phyloP scores from a whole-genome alignment of 2,888 invertebrate genomes.

The Cryptus viduatorius region DNA sequence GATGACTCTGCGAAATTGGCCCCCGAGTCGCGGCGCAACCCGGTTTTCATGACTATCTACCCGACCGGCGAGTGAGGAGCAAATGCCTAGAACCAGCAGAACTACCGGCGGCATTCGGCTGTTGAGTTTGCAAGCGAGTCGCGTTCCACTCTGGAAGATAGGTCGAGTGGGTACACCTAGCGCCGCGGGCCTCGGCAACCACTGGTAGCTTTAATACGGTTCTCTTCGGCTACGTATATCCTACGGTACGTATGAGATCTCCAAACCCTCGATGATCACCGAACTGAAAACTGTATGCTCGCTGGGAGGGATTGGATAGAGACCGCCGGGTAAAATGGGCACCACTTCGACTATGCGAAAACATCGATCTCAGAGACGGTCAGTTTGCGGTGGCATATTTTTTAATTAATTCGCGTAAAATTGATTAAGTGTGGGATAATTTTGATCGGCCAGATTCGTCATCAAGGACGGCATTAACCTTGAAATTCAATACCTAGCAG shows the following conservation, averaged over 20 bases:
- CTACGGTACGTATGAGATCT: constrained; percentile 39
- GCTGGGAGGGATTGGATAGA: constrained; percentile 28
- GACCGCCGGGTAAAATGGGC: neutral
- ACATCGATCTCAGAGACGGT: neutral
- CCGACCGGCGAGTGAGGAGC: constrained; percentile 11
- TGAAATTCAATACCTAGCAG: too few relatives aligned
- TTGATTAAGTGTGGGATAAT: neutral
- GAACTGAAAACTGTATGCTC: constrained; percentile 40
- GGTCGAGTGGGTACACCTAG: constrained; percentile 74
- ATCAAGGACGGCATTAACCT: too few relatives aligned
- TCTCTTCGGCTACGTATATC: constrained; percentile 33
- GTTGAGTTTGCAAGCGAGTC: constrained; percentile 71
- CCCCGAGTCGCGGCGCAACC: constrained; percentile 51
- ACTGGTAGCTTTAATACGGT: constrained; percentile 51
- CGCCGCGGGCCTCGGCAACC: constrained; percentile 45
- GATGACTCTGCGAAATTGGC: constrained; percentile 69
- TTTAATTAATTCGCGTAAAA: neutral
- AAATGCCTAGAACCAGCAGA: constrained; percentile 34
- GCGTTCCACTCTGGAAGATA: constrained; percentile 66
- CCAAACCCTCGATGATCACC: constrained; percentile 62
- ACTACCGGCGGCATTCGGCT: constrained; percentile 52
- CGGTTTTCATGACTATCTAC: constrained; percentile 60
- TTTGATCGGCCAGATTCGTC: neutral
- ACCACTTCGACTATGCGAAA: neutral
- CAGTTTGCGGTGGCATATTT: neutral